Percentiles rank a stretch among this genome's conserved stretches.
Conservation (phyloP, 2,888 invertebrate genomes). For the Polydesmus complanatus region DNA sequence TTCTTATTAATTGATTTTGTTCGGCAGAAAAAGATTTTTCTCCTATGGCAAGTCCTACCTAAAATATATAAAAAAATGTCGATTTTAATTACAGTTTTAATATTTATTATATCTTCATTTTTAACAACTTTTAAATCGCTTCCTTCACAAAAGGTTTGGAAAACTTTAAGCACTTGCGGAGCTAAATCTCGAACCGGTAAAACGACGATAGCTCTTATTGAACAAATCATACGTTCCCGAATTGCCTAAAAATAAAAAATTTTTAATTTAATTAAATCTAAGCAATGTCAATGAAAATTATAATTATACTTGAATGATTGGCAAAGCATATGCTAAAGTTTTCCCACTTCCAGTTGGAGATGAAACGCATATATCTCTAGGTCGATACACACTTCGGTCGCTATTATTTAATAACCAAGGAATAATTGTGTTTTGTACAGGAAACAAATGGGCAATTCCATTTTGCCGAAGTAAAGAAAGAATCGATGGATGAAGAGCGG, state of each 20-base stretch:
- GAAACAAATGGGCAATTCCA: constrained; percentile 64
- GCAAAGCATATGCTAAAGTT: constrained; percentile 84
- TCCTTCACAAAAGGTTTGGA: constrained; percentile 39
- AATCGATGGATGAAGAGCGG: constrained; percentile 46
- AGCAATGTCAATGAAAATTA: not conserved
- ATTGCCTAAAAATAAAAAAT: constrained; percentile 37
- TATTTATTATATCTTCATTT: not conserved
- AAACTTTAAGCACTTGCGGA: constrained; percentile 70
- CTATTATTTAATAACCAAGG: constrained; percentile 57
- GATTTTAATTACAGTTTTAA: not conserved
- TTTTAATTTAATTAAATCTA: not conserved
- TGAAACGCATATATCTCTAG: constrained; percentile 85
- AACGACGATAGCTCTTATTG: constrained; percentile 71
- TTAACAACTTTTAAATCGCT: constrained; percentile 39
- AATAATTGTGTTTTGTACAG: constrained; percentile 43
- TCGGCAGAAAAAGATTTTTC: constrained; percentile 40
- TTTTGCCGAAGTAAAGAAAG: constrained; percentile 50
- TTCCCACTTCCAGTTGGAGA: constrained; percentile 97
- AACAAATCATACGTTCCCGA: constrained; percentile 45
- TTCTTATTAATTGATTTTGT: constrained; percentile 25
- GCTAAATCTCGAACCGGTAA: constrained; percentile 87
- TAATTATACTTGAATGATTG: constrained; percentile 56
- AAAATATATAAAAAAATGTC: not conserved
- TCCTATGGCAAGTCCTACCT: constrained; percentile 50
- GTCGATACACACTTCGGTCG: constrained; percentile 48